Base-by-base conservation (phyloP, 2,888 invertebrate genomes). In the Drosophila tanythrix region DNA sequence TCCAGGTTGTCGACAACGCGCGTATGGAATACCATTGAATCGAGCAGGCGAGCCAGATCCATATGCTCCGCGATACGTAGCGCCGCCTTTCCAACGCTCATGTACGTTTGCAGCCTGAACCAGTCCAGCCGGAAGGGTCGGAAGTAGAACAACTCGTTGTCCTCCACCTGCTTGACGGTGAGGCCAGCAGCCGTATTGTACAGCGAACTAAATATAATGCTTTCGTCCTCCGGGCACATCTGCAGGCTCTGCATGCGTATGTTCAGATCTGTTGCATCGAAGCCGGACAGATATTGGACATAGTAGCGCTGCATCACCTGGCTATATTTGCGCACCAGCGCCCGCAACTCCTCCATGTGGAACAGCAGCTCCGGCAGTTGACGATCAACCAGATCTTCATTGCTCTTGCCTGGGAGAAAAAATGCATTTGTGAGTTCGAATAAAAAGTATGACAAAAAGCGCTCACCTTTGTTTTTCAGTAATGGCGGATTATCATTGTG, bases 1-100 rank as follows among this genome's bases (percentile, higher is more conserved):
- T 99, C 99, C 58, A 99, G 95, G 92, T 97, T 97, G 92, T 99
- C 99, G 1, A 99, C 98, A 96, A 99, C 98, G 93, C 98, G 98
- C 0, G 99, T 97, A 92, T 99, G 99, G 92, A 99, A 99, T 40
- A 98, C 96, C 92, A 99, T 96, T 50, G 98, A 98, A 93, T 99
- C 99, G 93, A 99, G 95, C 78, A 98, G 96, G 56, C 97, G 96
- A 7, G 98, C 98, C 70, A 99, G 93, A 82, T 97, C 97, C 81
- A 96, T 95, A 88, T 98, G 96, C 84, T 98, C 98, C 13, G 95
- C 94, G 55, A 99, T 94, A 92, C 95, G 95, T 93, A 97, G 93
- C 81, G 96, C 94, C 31, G 97, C 96, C 92, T 97, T 98, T 18
- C 95, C 95, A 51, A 97, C 96, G 69, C 98, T 98, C 91, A 98